Evolutionary conservation across 2,888 invertebrate genomes (phyloP).

Genomic region (Leucophora obtusa): DNA sequence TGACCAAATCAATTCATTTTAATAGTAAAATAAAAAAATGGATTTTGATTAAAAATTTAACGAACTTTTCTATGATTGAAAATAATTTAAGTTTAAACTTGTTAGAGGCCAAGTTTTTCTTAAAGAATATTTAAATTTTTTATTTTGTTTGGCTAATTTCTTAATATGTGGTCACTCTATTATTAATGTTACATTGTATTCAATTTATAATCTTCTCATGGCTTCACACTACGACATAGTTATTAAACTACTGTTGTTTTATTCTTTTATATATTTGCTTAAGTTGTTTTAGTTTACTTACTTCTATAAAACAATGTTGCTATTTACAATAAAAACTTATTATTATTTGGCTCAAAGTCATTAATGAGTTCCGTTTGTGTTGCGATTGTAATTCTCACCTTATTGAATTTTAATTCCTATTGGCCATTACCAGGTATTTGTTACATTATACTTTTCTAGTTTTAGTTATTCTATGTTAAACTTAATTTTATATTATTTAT

Average conservation of each 20-base stretch:
- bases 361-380: conserved; percentile 1
- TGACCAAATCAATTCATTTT: no score
- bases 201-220: neutral
- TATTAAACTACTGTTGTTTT: neutral
- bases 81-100: no score
- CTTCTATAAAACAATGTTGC: no score
- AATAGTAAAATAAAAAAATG: no score
- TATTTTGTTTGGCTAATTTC: no score
- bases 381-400: conserved; percentile 41
- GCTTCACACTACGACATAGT: neutral
- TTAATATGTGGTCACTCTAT: neutral
- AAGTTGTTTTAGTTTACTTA: no score
- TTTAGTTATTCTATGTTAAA: conserved; percentile 4
- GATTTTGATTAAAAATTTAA: no score
- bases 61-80: no score
- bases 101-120: no score
- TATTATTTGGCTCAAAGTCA: conserved; percentile 32
- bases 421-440: conserved; percentile 49
- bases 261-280: neutral
- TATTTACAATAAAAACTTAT: conserved; percentile 14
- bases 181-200: neutral
- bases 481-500: conserved; percentile 16
- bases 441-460: conserved; percentile 17
- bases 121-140: no score
- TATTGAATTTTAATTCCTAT: conserved; percentile 57